These are phyloP conservation scores for Didymodactylos carnosus DNA, from an alignment of 2,888 invertebrate genomes.

Conservation along the genomic window DNA sequence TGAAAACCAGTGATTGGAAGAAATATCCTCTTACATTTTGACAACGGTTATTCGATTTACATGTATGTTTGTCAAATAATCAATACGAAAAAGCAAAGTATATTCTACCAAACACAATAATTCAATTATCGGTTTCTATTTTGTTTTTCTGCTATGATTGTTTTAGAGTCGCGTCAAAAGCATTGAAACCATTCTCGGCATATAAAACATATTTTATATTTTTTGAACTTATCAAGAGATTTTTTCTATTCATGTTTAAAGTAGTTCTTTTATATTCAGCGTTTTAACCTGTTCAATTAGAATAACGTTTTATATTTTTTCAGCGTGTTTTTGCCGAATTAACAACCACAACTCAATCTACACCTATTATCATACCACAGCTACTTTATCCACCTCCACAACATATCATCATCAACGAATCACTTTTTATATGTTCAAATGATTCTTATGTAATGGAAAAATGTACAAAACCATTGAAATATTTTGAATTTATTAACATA, in stretches of 20 bases:
- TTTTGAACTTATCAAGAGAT: slow-evolving; percentile 60
- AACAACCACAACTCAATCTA: too few species aligned
- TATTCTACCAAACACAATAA: slow-evolving; percentile 14
- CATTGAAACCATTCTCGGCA: background rate
- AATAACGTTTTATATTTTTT: background rate
- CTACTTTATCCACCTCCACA: too few species aligned
- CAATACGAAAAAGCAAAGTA: slow-evolving; percentile 41
- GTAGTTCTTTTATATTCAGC: too few species aligned
- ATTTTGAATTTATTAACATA: background rate
- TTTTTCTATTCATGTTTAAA: slow-evolving; percentile 53
- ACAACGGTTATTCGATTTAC: slow-evolving; percentile 55
- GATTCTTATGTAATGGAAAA: background rate
- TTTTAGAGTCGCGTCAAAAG: background rate
- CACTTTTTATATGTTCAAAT: background rate
- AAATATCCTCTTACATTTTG: slow-evolving; percentile 50
- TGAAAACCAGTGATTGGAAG: slow-evolving; percentile 56
- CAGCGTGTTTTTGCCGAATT: background rate
- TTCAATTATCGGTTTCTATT: background rate
- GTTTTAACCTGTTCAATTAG: too few species aligned
- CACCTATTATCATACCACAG: too few species aligned
- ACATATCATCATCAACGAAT: background rate
- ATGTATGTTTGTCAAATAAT: slow-evolving; percentile 46
- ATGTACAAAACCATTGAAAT: background rate
- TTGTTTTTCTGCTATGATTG: background rate
- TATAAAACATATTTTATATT: slow-evolving; percentile 69